Evolutionary conservation across 1,140 invertebrate species (phyloP).

Genomic region (Samia ricini): DNA sequence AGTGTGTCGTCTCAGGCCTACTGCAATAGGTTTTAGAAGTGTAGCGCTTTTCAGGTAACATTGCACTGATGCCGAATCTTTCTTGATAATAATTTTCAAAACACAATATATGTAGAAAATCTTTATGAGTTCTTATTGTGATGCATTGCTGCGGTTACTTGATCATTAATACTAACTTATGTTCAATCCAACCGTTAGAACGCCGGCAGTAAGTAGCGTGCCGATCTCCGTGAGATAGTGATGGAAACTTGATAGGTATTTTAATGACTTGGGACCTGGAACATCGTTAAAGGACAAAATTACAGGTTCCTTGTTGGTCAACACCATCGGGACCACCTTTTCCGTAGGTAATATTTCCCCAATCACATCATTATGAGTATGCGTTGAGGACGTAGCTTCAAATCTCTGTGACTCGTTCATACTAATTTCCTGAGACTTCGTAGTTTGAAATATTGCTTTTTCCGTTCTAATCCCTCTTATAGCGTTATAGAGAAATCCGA

Average conservation of each 20-base stretch:
- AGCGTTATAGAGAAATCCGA: neutral
- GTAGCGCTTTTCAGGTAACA: too few relatives aligned
- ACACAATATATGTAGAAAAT: too few relatives aligned
- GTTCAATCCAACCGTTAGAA: conserved; percentile 79
- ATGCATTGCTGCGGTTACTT: too few relatives aligned
- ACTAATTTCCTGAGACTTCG: conserved; percentile 14
- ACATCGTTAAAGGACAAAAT: conserved; percentile 79
- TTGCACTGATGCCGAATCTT: too few relatives aligned
- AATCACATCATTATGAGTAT: conserved; percentile 21
- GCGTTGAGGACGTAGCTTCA: neutral
- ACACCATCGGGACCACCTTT: conserved; percentile 48
- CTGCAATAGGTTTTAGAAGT: too few relatives aligned
- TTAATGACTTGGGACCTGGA: conserved; percentile 79
- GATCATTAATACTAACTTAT: conserved; percentile 78
- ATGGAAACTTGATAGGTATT: conserved; percentile 78
- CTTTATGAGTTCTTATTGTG: too few relatives aligned
- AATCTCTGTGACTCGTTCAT: neutral
- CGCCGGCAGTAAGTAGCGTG: conserved; percentile 80
- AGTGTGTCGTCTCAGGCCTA: too few relatives aligned
- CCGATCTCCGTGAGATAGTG: conserved; percentile 80
- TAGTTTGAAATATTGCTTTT: conserved; percentile 9
- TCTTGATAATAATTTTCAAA: too few relatives aligned
- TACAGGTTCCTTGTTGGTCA: conserved; percentile 46
- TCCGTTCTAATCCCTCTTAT: conserved; percentile 11
- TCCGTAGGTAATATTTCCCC: conserved; percentile 43